phyloP scores from a whole-genome alignment of 2,797 vertebrate species.

The Schizopygopsis pylzovi region DNA sequence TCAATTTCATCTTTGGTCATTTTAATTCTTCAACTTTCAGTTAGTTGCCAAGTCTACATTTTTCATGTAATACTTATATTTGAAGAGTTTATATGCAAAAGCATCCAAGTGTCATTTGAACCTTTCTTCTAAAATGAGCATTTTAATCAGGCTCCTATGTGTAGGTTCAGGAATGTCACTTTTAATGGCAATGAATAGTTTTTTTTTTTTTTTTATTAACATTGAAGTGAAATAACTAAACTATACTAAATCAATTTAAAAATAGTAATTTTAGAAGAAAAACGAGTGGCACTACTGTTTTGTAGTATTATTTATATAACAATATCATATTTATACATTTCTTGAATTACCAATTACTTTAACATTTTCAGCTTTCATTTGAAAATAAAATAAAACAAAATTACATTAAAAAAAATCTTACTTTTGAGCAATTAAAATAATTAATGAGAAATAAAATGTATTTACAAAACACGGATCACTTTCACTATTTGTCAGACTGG shows the following conservation, averaged over 20 bases:
- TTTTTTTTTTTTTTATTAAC: too few relatives aligned
- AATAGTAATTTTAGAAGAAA: too few relatives aligned
- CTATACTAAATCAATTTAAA: too few relatives aligned
- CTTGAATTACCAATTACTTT: too few relatives aligned
- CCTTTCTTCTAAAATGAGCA: neutral
- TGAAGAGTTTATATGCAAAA: too few relatives aligned
- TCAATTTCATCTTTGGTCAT: neutral
- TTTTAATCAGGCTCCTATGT: too few relatives aligned
- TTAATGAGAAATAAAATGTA: neutral
- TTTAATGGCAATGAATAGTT: neutral
- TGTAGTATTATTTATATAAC: too few relatives aligned
- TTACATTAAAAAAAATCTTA: too few relatives aligned
- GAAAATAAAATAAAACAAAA: neutral
- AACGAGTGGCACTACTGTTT: too few relatives aligned
- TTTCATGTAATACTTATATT: neutral
- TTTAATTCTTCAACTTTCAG: neutral
- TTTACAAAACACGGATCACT: neutral
- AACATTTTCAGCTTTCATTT: neutral
- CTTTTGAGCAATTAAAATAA: neutral
- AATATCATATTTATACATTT: too few relatives aligned
- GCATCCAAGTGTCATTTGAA: neutral
- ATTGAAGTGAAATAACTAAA: too few relatives aligned
- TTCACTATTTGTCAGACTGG: neutral
- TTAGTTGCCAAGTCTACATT: neutral
- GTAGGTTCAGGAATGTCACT: neutral